phyloP scores from a whole-genome alignment of 2,113 vertebrate genomes.

The Peromyscus polionotus region DNA sequence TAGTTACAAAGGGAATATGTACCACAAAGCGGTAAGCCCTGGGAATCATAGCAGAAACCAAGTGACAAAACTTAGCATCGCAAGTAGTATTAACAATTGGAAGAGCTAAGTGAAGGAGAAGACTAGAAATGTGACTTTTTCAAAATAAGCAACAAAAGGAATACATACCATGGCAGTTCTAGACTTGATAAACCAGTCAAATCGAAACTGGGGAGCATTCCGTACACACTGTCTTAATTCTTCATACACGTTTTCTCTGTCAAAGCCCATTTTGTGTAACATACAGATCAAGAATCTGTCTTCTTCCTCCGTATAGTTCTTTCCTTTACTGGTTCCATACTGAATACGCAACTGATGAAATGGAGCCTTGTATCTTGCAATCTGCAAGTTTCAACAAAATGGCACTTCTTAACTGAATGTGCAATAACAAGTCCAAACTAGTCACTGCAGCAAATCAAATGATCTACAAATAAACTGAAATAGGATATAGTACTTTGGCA shows the following conservation, averaged over 20 bases:
- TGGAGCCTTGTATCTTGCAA: conserved; percentile 94
- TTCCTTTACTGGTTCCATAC: conserved; percentile 95
- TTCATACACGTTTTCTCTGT: conserved; percentile 94
- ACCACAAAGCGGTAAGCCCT: background rate
- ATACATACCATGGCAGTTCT: conserved; percentile 94
- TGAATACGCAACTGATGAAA: conserved; percentile 95
- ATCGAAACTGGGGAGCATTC: conserved; percentile 94
- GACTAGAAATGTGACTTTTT: background rate
- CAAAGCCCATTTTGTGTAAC: conserved; percentile 96
- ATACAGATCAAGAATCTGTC: conserved; percentile 95
- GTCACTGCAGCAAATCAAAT: background rate
- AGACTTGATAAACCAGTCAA: conserved; percentile 97
- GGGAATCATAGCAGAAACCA: conserved; percentile 32
- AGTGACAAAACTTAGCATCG: conserved; percentile 36
- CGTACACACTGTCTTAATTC: conserved; percentile 94
- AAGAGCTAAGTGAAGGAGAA: conserved; percentile 23
- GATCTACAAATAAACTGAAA: background rate
- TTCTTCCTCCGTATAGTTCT: conserved; percentile 95
- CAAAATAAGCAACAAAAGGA: conserved; percentile 36
- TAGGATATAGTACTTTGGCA: conserved; percentile 90
- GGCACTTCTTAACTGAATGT: conserved; percentile 52
- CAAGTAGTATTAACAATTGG: background rate
- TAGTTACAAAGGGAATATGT: conserved; percentile 40
- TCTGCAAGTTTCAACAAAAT: conserved; percentile 85
- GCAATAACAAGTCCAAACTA: background rate